Base-by-base conservation (phyloP, 2,797 vertebrate species). In the Cuculus canorus region DNA sequence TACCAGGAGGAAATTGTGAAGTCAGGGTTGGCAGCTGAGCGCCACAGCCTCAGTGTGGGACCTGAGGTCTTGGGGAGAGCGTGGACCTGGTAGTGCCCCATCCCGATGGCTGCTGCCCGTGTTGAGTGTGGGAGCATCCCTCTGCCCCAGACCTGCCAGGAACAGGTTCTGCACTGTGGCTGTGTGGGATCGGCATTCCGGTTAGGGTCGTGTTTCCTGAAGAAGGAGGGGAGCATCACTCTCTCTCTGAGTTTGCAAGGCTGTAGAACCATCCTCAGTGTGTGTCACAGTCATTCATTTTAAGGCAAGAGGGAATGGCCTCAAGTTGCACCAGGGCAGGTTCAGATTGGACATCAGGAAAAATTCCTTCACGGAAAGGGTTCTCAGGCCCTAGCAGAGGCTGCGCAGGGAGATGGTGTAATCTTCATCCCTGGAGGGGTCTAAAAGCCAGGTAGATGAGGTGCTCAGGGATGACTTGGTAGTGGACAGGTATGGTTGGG, bases 11-110 rank as follows among this genome's bases (percentile, higher is more conserved):
- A 82, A 86, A 47, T 33, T 39, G 76, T 21, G 3, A 23, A 35
- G 41, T 10, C 0, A 1, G 35, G n/a, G 6, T 33, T 90, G 78
- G 63, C 77, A 47, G 61, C 35, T 10, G 35, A 30, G 75, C 3
- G 0, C 48, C 30, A 21, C 37, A 23, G 88, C 75, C 48, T 33
- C 73, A n/a, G 82, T 9, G 7, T 10, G 59, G 27, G 25, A 59
- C 5, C 3, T 16, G 16, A 43, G 41, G 41, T 11, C 41, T 43
- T 16, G 16, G 32, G 25, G 30, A 27, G 28, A 63, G 10, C 33
- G 66, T 68, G 77, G 32, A n/a, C 11, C 37, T 2, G 3, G 28
- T 69, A 66, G 47, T 27, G 33, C 27, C 41, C 7, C 0, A 0
- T 15, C 25, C 30, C 33, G n/a, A n/a, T 28, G 57, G 57, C n/a